These are phyloP conservation scores for Heliconius himera DNA, from an alignment of 1,140 invertebrate genomes.

Conservation along the genomic window DNA sequence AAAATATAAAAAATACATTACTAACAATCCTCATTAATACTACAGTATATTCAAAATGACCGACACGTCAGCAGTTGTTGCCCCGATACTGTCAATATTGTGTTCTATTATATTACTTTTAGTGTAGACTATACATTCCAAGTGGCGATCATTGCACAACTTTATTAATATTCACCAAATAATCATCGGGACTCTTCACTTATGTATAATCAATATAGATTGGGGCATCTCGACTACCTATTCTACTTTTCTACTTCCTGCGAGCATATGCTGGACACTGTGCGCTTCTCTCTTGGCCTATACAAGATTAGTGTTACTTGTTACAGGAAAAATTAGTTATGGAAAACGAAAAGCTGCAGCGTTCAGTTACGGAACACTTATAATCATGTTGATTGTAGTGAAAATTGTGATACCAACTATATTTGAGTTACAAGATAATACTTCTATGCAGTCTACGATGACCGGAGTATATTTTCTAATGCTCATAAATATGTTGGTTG, in stretches of 20 bases:
- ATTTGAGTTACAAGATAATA: not conserved
- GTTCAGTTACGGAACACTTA: slow-evolving; percentile 26
- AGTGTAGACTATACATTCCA: slow-evolving; percentile 22
- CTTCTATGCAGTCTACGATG: not conserved
- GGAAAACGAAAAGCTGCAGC: slow-evolving; percentile 30
- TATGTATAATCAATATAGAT: not conserved
- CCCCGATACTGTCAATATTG: slow-evolving; percentile 20
- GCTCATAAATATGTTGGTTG: too few relatives aligned
- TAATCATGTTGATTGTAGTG: slow-evolving; percentile 7
- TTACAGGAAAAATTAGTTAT: slow-evolving; percentile 35
- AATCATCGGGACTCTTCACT: slow-evolving; percentile 27
- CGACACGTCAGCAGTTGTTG: not conserved
- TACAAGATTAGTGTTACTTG: slow-evolving; percentile 31
- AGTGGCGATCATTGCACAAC: slow-evolving; percentile 37
- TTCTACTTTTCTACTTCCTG: slow-evolving; percentile 15
- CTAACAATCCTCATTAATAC: not conserved
- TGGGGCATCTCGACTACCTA: not conserved
- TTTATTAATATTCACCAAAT: slow-evolving; percentile 38
- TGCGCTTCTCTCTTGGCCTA: slow-evolving; percentile 33
- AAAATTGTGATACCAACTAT: slow-evolving; percentile 7
- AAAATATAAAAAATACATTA: not conserved
- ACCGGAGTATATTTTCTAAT: slow-evolving; percentile 33
- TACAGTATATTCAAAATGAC: not conserved
- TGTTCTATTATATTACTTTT: slow-evolving; percentile 31
- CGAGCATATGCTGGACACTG: slow-evolving; percentile 23